Base-by-base conservation (phyloP, 2,797 vertebrate genomes). In the Meriones psammophilus region DNA sequence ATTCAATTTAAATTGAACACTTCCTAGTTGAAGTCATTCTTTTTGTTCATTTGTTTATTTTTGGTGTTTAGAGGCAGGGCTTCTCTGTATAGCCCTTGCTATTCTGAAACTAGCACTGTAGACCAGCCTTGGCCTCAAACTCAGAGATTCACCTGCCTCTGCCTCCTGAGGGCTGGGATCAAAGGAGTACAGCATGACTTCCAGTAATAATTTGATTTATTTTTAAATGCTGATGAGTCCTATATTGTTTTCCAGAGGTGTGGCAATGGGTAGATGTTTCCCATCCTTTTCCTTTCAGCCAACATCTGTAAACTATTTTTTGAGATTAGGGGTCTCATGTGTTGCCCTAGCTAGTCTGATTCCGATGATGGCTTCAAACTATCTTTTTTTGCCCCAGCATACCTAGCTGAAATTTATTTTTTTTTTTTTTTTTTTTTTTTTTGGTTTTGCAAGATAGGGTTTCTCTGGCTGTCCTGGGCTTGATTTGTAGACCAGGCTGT, bases 21-120 rank as follows among this genome's bases (percentile, higher is more conserved):
- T 92, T 96, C 64, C 84, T 92, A 89, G 91, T 36, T 80, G 54
- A 77, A 86, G 2, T 88, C 97, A 96, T 30, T 13, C 10, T 66
- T 30, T 24, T 13, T 66, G 9, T 66, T 66, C 6, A 30, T 28
- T 13, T 66, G 9, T 66, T 66, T 4, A 30, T 28, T 58, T 80
- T 79, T 56, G 77, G 8, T n/a, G 54, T n/a, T 79, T 56, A 8
- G 8, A 79, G 77, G 46, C 3, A 78, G 17, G 30, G 30, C 22
- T 79, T 56, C 17, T n/a, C 50, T n/a, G 33, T 56, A 9, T 76
- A 76, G 24, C 22, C 42, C 77, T 54, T 7, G 5, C 42, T 77
- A 14, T 46, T 42, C 74, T 77, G 28, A 26, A 77, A 50, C 28
- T 54, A 3, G 26, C 36, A 13, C 36, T 46, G 4, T 39, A 74